Evolutionary conservation across 2,113 vertebrate genomes (phyloP).

Genomic region (Chrysemys picta): DNA sequence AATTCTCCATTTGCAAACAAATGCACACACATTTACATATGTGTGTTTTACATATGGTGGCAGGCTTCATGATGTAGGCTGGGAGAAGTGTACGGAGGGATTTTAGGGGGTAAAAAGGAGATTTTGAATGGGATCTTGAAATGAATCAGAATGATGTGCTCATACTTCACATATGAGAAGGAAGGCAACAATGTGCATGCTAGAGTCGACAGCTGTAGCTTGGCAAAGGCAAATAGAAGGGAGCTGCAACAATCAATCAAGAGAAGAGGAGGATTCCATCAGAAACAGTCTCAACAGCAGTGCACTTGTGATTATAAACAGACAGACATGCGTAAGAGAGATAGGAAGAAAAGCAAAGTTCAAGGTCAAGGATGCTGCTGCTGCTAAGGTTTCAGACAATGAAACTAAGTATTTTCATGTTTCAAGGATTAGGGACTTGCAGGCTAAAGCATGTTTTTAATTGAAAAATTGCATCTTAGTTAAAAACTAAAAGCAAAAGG

Average conservation of each 20-base stretch:
- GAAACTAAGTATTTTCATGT: background rate
- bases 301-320: background rate
- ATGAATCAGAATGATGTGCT: constrained; percentile 55
- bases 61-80: constrained; percentile 13
- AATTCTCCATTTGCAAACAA: background rate
- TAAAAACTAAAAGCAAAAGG: background rate
- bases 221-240: constrained; percentile 22
- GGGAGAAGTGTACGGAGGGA: background rate
- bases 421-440: background rate
- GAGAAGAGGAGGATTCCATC: background rate
- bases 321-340: fast-evolving
- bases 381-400: background rate
- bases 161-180: constrained; percentile 38
- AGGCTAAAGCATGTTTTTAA: background rate
- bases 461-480: background rate
- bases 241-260: background rate
- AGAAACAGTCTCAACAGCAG: background rate
- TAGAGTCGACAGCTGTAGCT: constrained; percentile 3
- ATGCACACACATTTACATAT: background rate
- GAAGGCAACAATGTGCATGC: constrained; percentile 1
- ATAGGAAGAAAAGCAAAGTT: background rate
- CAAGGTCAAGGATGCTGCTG: background rate
- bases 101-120: background rate
- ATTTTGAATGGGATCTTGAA: background rate
- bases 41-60: background rate